Base-by-base conservation (phyloP, 2,113 vertebrate genomes). In the Tapirus terrestris region DNA sequence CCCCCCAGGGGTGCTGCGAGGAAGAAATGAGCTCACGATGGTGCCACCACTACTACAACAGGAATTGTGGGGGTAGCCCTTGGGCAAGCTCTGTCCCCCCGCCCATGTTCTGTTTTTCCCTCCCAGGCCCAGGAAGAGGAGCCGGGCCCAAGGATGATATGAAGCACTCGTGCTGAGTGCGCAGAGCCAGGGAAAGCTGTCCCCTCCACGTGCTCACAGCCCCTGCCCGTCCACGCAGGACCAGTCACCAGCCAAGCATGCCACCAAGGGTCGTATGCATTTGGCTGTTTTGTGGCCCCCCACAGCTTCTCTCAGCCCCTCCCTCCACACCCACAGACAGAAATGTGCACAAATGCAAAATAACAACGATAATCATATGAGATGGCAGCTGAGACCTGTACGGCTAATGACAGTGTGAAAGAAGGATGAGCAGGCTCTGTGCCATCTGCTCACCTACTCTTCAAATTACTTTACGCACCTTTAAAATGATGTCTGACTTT, bases 391-490 rank as follows among this genome's bases (percentile, higher is more conserved):
- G 94, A 97, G 36, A 56, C 13, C 3, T 5, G 25, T 48, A 3
- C 0, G 43, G 91, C 4, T 51, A 63, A 25, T 2, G 58, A 48
- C 14, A 61, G 21, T 81, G 93, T 60, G 76, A 96, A 93, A 58
- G 96, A 33, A 89, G 13, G 94, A 75, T 27, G 21, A 81, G 48
- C 29, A 6, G 23, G 51, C 73, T 95, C 36, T 39, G 67, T 80
- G 76, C 86, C 89, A 90, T 48, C 67, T 97, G 70, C 67, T 53
- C 39, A 43, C 6, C 0, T 43, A 63, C 29, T 36, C n/a, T 95
- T 92, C 80, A 90, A 7, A 89, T 91, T 88, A 77, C 92, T 58
- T 73, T 43, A 90, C 31, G 91, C 65, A 91, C 17, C 51, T 97
- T 25, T 0, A 0, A 68, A 88, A 27, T 91, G 77, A 83, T 70